phyloP scores from a whole-genome alignment of 2,113 vertebrate species.

The Miniopterus natalensis region DNA sequence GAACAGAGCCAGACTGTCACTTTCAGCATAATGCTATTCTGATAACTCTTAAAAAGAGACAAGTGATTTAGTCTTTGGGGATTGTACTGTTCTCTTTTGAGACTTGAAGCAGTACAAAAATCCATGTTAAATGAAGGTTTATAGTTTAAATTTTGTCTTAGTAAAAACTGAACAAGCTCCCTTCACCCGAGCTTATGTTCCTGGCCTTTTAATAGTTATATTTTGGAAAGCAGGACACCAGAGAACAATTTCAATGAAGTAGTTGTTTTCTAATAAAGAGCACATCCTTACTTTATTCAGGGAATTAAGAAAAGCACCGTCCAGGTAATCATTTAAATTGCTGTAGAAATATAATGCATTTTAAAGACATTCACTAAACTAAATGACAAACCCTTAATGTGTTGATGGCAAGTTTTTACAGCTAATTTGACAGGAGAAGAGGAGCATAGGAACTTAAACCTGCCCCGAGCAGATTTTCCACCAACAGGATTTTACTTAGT shows the following conservation, averaged over 20 bases:
- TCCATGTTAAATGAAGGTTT: constrained; percentile 43
- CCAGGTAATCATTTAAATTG: neutral
- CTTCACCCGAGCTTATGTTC: neutral
- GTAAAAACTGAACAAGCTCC: neutral
- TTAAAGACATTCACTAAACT: neutral
- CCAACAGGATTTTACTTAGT: neutral
- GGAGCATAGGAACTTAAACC: neutral
- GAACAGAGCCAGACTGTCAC: constrained; percentile 31
- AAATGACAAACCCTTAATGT: neutral
- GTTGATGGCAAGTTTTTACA: neutral
- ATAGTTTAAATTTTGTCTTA: constrained; percentile 44
- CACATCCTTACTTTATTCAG: neutral
- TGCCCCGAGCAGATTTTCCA: constrained; percentile 13
- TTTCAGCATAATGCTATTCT: neutral
- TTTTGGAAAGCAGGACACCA: neutral
- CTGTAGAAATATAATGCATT: neutral
- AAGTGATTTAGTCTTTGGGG: constrained; percentile 41
- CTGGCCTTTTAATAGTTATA: neutral
- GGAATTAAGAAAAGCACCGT: neutral
- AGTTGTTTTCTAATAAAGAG: constrained; percentile 27
- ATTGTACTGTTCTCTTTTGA: constrained; percentile 55
- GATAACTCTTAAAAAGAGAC: constrained; percentile 46
- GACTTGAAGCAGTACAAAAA: constrained; percentile 32
- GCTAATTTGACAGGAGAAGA: constrained; percentile 15
- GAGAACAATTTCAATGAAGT: constrained; percentile 10